Evolutionary conservation across 2,888 invertebrate genomes (phyloP).

Genomic region (Drosophila setosimentum): DNA sequence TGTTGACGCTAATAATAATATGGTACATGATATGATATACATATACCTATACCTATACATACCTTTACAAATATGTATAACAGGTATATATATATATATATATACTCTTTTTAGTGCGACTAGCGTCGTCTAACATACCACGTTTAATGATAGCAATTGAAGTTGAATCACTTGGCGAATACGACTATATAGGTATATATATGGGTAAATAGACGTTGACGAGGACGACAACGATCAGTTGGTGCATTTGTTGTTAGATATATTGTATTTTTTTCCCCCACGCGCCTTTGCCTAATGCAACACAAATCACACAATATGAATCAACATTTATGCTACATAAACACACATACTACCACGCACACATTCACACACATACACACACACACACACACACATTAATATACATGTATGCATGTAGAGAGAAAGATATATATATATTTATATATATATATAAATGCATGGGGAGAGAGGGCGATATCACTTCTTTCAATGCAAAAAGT

Average conservation of each 20-base stretch:
- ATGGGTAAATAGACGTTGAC: conserved; percentile 40
- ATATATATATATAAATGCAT: neutral
- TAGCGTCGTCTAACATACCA: conserved; percentile 51
- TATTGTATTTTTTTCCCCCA: conserved; percentile 72
- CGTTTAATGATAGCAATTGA: conserved; percentile 52
- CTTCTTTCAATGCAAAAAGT: conserved; percentile 60
- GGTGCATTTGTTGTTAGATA: conserved; percentile 79
- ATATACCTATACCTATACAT: conserved; percentile 9
- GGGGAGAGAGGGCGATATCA: conserved; percentile 23
- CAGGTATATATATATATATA: conserved; percentile 14
- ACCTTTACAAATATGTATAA: conserved; percentile 22
- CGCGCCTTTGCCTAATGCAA: conserved; percentile 64
- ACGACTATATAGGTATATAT: conserved; percentile 35
- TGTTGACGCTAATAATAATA: conserved; percentile 72
- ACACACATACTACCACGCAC: neutral
- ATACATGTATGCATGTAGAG: conserved; percentile 36
- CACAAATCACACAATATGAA: conserved; percentile 47
- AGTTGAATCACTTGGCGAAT: conserved; percentile 38
- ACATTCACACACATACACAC: conserved; percentile 11
- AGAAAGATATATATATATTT: neutral
- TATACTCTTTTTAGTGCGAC: conserved; percentile 42
- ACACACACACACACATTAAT: conserved; percentile 15
- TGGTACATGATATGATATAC: conserved; percentile 41
- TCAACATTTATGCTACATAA: conserved; percentile 25
- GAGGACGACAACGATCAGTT: conserved; percentile 61